These are phyloP conservation scores for Dendronephthya gigantea DNA, from an alignment of 64 coral and sea anemone genomes.

Conservation along the genomic window DNA sequence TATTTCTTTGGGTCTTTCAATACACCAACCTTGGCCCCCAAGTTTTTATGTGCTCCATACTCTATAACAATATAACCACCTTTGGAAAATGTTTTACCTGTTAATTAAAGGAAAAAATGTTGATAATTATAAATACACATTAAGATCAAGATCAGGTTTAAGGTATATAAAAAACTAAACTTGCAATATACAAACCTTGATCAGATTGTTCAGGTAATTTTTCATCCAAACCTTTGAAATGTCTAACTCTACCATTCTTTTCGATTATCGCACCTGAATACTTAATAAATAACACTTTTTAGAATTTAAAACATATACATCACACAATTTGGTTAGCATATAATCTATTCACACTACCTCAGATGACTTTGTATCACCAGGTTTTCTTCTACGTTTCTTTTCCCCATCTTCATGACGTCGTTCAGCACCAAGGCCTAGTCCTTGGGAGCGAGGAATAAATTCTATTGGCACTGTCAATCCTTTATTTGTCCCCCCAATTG, in stretches of 20 bases:
- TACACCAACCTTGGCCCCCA: slow-evolving; percentile 65
- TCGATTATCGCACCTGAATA: slow-evolving; percentile 61
- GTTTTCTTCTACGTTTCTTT: slow-evolving; percentile 42
- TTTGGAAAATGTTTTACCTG: not conserved
- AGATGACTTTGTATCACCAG: slow-evolving; percentile 36
- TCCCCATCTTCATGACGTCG: slow-evolving; percentile 23
- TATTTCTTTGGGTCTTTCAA: too few species aligned
- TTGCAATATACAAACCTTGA: slow-evolving; percentile 40
- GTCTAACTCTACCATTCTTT: slow-evolving; percentile 78
- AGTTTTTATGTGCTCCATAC: slow-evolving; percentile 63
- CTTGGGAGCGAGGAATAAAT: slow-evolving; percentile 87
- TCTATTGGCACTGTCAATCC: slow-evolving; percentile 90
- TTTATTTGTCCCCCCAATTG: slow-evolving; percentile 80
- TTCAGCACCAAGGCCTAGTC: slow-evolving; percentile 83
- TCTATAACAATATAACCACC: slow-evolving; percentile 53
- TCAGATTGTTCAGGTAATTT: slow-evolving; percentile 30
- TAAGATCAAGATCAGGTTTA: not conserved
- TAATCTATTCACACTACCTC: not conserved
- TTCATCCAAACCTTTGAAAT: slow-evolving; percentile 78
- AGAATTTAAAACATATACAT: not conserved
- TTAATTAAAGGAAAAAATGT: not conserved
- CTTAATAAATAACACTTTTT: slow-evolving; percentile 20
- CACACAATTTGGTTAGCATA: not conserved
- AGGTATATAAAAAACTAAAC: not conserved
- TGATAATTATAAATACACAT: not conserved